phyloP scores from a whole-genome alignment of 1,140 invertebrate species.

The Stegodyphus mimosarum region DNA sequence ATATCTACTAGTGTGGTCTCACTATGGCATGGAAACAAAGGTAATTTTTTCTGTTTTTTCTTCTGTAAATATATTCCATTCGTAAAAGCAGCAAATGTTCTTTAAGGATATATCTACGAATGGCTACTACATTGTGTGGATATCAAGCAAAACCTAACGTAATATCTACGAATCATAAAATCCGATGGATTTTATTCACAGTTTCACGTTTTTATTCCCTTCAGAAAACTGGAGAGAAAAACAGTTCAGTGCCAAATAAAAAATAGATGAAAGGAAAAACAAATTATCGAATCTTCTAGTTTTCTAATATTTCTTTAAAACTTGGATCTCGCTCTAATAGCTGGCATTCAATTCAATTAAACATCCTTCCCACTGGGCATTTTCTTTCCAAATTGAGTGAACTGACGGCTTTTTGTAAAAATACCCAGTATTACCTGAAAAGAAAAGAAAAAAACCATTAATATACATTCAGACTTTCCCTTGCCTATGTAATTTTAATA shows the following conservation, averaged over 20 bases:
- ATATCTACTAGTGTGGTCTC: slow-evolving; percentile 54
- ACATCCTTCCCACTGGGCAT: slow-evolving; percentile 5
- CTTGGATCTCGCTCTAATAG: slow-evolving; percentile 49
- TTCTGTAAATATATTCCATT: slow-evolving; percentile 43
- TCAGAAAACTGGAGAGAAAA: slow-evolving; percentile 33
- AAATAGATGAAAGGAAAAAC: slow-evolving; percentile 40
- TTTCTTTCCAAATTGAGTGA: slow-evolving; percentile 45
- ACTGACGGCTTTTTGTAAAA: slow-evolving; percentile 51
- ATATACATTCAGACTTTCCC: background rate
- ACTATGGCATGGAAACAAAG: slow-evolving; percentile 60
- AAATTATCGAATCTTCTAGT: slow-evolving; percentile 23
- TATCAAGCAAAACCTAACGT: slow-evolving; percentile 57
- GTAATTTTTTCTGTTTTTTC: slow-evolving; percentile 48
- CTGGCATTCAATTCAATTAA: slow-evolving; percentile 38
- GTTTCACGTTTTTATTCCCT: slow-evolving; percentile 36
- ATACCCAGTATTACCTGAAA: slow-evolving; percentile 51
- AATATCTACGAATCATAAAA: slow-evolving; percentile 50
- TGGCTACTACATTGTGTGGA: slow-evolving; percentile 44
- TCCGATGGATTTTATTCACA: slow-evolving; percentile 50
- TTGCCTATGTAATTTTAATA: background rate
- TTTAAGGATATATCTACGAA: slow-evolving; percentile 50
- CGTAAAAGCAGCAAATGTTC: slow-evolving; percentile 43
- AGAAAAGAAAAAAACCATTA: slow-evolving; percentile 2
- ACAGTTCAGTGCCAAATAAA: slow-evolving; percentile 29
- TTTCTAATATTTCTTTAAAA: slow-evolving; percentile 58